A percentile compares a stretch with the other conserved stretches of the same genome.
Conservation (phyloP, 2,888 invertebrate genomes). For the Neoscelio sp. region DNA sequence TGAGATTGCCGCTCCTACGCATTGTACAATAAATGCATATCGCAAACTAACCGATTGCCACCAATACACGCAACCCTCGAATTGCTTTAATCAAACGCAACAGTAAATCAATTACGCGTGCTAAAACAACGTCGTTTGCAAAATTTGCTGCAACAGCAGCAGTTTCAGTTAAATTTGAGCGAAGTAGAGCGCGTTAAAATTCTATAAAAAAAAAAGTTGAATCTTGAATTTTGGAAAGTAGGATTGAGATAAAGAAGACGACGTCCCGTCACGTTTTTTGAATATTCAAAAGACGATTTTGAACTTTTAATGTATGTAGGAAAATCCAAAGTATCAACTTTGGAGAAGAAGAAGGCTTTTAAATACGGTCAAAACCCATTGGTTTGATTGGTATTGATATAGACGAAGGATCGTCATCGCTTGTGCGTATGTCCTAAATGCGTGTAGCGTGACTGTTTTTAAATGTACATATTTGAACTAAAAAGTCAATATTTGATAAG, state of each 20-base stretch:
- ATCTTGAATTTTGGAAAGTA: constrained; percentile 8
- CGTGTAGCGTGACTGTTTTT: constrained; percentile 6
- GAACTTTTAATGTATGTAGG: not conserved
- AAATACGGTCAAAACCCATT: constrained; percentile 5
- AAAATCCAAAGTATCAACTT: not conserved
- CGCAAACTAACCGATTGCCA: not conserved
- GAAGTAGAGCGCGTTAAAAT: constrained; percentile 1
- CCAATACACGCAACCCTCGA: no score
- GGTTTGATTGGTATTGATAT: constrained; percentile 17
- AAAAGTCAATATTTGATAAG: constrained; percentile 48
- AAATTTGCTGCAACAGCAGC: not conserved
- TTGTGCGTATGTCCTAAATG: not conserved
- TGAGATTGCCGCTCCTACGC: constrained; percentile 27
- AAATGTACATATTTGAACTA: not conserved
- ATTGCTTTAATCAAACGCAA: not conserved
- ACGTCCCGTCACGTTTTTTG: constrained; percentile 15
- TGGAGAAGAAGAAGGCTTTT: constrained; percentile 25
- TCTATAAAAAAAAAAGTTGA: constrained; percentile 3
- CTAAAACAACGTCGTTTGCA: not conserved
- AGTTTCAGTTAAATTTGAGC: not conserved
- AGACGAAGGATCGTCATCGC: constrained; percentile 36
- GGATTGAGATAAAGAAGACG: constrained; percentile 6
- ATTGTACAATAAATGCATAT: not conserved
- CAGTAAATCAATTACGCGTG: not conserved
- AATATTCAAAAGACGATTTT: constrained; percentile 14